Percentiles rank a stretch among this genome's conserved stretches.
phyloP scores from a whole-genome alignment of 2,888 invertebrate species.

The Branchellion lobata region DNA sequence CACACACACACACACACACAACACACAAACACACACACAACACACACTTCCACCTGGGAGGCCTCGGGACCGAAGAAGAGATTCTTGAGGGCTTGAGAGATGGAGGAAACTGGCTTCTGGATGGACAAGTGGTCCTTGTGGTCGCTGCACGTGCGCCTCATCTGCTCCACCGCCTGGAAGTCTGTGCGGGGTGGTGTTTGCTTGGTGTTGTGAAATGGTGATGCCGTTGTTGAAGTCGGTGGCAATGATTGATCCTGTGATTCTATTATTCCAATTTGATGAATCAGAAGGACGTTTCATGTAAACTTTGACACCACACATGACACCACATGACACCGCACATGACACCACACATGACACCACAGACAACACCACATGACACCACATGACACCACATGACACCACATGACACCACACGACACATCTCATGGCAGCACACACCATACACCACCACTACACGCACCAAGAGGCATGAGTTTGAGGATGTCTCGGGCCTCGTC shows the following conservation, averaged over 20 bases:
- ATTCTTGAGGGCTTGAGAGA: conserved; percentile 57
- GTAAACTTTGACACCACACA: too few species aligned
- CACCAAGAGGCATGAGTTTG: conserved; percentile 77
- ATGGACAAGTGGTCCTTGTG: conserved; percentile 17
- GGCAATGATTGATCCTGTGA: not conserved
- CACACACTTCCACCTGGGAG: conserved; percentile 68
- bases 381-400: too few species aligned
- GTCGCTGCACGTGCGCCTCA: conserved; percentile 66
- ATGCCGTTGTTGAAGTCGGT: not conserved
- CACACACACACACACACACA: too few species aligned
- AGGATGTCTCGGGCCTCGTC: conserved; percentile 80
- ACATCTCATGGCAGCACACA: too few species aligned
- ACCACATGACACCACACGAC: too few species aligned
- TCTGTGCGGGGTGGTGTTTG: conserved; percentile 59
- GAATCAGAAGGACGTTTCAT: not conserved
- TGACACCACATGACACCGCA: too few species aligned
- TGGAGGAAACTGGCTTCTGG: conserved; percentile 31
- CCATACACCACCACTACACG: not conserved
- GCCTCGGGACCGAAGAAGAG: conserved; percentile 72
- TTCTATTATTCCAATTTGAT: too few species aligned
- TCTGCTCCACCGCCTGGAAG: conserved; percentile 65
- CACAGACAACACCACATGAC: too few species aligned
- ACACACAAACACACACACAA: too few species aligned
- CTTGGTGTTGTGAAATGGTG: not conserved
- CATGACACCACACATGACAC: too few species aligned